phyloP scores from a whole-genome alignment of 2,113 vertebrate genomes.

The Protobothrops flavoviridis region DNA sequence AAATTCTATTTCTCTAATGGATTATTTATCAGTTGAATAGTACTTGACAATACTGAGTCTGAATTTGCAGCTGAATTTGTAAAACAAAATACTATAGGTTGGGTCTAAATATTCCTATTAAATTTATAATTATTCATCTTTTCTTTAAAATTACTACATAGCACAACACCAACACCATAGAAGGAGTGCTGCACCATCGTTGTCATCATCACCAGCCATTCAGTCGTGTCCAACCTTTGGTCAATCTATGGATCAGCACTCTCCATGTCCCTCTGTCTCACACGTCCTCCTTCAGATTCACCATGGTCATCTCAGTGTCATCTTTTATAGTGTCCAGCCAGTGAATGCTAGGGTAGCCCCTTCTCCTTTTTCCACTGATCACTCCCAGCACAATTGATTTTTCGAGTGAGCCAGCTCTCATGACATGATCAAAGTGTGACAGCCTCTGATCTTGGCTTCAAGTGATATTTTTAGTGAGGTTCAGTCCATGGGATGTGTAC shows the following conservation, averaged over 20 bases:
- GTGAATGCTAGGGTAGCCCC: background rate
- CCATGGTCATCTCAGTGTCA: background rate
- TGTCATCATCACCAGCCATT: background rate
- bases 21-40: background rate
- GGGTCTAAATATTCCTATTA: background rate
- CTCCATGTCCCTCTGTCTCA: too few relatives aligned
- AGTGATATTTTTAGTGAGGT: background rate
- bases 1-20: background rate
- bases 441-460: background rate
- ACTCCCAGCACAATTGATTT: background rate
- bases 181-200: background rate
- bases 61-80: background rate
- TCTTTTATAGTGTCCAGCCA: background rate
- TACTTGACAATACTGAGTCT: background rate
- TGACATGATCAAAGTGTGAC: background rate
- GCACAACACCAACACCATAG: background rate
- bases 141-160: background rate
- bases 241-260: background rate
- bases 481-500: background rate
- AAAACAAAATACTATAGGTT: background rate
- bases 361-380: background rate
- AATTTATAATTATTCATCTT: constrained; percentile 3
- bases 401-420: background rate
- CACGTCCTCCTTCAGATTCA: too few relatives aligned
- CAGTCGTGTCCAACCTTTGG: background rate